Evolutionary conservation across 2,113 vertebrate species (phyloP).

Genomic region (Diadophis punctatus): DNA sequence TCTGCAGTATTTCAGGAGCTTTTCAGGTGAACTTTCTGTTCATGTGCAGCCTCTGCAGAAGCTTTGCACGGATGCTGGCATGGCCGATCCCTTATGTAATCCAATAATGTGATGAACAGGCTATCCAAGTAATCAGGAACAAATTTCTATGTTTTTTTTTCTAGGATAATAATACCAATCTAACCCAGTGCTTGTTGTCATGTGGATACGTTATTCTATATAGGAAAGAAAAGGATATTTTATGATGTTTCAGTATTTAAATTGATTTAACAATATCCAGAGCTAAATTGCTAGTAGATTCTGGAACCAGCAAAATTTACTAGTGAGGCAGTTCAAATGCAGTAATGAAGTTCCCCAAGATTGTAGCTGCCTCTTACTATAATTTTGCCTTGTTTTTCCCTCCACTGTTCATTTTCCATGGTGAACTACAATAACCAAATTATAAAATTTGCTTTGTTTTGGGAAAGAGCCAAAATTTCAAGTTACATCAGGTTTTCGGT

Average conservation of each 20-base stretch:
- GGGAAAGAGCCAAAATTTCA: not conserved
- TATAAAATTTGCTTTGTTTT: not conserved
- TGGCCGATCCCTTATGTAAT: not conserved
- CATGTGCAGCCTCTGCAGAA: not conserved
- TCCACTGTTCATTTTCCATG: not conserved
- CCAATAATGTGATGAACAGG: not conserved
- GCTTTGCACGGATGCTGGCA: not conserved
- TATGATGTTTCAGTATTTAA: not conserved
- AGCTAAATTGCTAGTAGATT: not conserved
- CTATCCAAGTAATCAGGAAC: not conserved
- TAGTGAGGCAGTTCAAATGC: not conserved
- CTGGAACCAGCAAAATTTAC: not conserved
- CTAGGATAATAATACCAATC: not conserved
- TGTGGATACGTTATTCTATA: not conserved
- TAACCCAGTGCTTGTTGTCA: not conserved
- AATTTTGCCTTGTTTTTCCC: not conserved
- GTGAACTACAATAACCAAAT: not conserved
- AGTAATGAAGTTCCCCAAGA: not conserved
- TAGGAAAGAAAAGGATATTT: not conserved
- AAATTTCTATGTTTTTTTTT: not conserved
- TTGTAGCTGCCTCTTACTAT: not conserved
- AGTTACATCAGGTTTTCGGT: not conserved
- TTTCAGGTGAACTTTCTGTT: constrained; percentile 49
- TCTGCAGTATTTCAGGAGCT: constrained; percentile 35
- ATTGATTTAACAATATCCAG: not conserved